Base-by-base conservation (phyloP, 1,140 invertebrate genomes). In the Onthophagus taurus region DNA sequence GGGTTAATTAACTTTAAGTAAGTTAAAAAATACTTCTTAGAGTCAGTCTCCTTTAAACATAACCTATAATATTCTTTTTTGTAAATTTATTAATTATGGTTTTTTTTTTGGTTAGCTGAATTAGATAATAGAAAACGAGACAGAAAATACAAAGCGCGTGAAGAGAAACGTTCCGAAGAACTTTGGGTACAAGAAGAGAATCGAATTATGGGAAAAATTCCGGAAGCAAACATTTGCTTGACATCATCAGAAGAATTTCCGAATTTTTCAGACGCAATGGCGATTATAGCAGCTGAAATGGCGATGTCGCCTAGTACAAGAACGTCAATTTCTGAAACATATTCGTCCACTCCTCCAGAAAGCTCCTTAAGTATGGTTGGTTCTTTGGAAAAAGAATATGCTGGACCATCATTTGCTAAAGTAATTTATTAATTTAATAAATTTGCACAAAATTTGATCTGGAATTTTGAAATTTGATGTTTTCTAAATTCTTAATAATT, bases 101-200 rank as follows among this genome's bases (percentile, higher is more conserved):
- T 11, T 12, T n/a, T 26, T 33, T 29, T 49, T 34, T 41, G 35
- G 8, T 53, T 46, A 72, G 83, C 74, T 51, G 80, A 87, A 66
- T 55, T 89, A 21, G 68, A 76, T 21, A 65, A 66, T n/a, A 68
- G 85, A 17, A 71, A 74, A 41, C 72, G 70, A 51, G 60, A 73
- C 18, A 72, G 85, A 17, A 72, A 75, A 47, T 74, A 72, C 13
- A 70, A 76, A 21, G 76, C 76, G 26, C 67, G 75, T 9, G 78
- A 85, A 17, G 86, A 91, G 58, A 74, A 71, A 31, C 72, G 72
- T 34, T 67, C 80, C 13, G 83, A 87, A 49, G 79, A 72, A 47
- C 73, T 76, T 30, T 85, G 86, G 26, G 75, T 72, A 12, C 76
- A 76, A 46, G 75, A 82, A 49, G 82, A 85, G 58, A 81, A 81